Evolutionary conservation across 2,113 vertebrate genomes (phyloP), one percentile per base, ranked within the genome.

Genomic region (Carassius gibelio): DNA sequence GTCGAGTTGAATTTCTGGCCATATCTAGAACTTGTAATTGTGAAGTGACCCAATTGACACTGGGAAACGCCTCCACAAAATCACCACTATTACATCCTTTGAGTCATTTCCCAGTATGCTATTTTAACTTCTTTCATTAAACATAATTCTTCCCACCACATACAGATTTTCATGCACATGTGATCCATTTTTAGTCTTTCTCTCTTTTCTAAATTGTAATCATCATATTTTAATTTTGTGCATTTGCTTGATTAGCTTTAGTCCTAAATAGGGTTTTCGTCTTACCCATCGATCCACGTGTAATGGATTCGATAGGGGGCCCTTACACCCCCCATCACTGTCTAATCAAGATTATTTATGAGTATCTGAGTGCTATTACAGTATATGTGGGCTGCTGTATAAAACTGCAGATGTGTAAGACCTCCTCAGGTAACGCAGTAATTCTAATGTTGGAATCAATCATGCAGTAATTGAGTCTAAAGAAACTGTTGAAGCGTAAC

Each of bases 281-380:
- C 69, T 75, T 88, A 88, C 84, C 83, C 77, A 86, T 86, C 80
- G 66, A 89, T 82, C 77, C 85, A 83, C 86, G 85, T 66, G 74
- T 57, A 72, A 86, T 83, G 36, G 90, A 90, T 88, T 52, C 71
- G 90, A 86, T 83, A 83, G 87, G 85, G 85, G 87, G 79, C 85
- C 68, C 71, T 48, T 7, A 76, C 82, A 38, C 78, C 82, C 84
- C 84, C 83, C 42, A 86, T 75, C 75, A 85, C 89, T 86, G 75
- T 80, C 85, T 91, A 88, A 91, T 93, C 89, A 86, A 87, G 85
- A 83, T 91, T 91, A 93, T 93, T 93, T 93, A 92, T 88, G 88
- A 89, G 88, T 72, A 36, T 59, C 38, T 42, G 50, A 87, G 89
- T 90, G 85, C 75, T 50, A 88, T 92, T 92, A 88, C 83, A 92